A percentile compares a stretch with the other conserved stretches of the same genome.
phyloP scores from a whole-genome alignment of 2,113 vertebrate genomes.

The Mungos mungo region DNA sequence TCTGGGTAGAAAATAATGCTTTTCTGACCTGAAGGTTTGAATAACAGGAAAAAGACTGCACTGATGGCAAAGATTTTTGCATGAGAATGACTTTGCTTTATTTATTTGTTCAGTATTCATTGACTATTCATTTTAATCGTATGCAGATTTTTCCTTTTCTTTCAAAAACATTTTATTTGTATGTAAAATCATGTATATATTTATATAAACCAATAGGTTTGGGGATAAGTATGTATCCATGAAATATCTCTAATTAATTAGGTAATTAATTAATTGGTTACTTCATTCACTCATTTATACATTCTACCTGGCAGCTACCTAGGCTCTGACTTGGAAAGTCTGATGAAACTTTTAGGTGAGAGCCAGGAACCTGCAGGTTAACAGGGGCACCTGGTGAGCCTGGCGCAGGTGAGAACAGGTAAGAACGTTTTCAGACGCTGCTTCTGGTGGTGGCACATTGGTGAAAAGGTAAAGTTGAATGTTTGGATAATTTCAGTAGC shows the following conservation, averaged over 20 bases:
- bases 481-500: not conserved
- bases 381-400: not conserved
- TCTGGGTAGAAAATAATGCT: not conserved
- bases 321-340: not conserved
- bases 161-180: not conserved
- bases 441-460: not conserved
- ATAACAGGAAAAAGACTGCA: not conserved
- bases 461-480: not conserved
- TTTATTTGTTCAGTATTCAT: not conserved
- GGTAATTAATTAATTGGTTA: not conserved
- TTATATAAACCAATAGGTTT: not conserved
- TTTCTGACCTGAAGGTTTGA: not conserved
- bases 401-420: rapidly evolving
- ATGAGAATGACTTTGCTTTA: not conserved
- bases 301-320: not conserved
- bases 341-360: not conserved
- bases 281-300: not conserved
- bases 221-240: not conserved
- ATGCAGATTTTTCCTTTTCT: not conserved
- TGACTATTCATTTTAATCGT: not conserved
- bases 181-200: not conserved
- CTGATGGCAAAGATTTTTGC: not conserved
- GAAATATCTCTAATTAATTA: not conserved
- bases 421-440: rapidly evolving
- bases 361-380: not conserved